phyloP scores from a whole-genome alignment of 2,888 invertebrate genomes.

The Prionchulus punctatus region DNA sequence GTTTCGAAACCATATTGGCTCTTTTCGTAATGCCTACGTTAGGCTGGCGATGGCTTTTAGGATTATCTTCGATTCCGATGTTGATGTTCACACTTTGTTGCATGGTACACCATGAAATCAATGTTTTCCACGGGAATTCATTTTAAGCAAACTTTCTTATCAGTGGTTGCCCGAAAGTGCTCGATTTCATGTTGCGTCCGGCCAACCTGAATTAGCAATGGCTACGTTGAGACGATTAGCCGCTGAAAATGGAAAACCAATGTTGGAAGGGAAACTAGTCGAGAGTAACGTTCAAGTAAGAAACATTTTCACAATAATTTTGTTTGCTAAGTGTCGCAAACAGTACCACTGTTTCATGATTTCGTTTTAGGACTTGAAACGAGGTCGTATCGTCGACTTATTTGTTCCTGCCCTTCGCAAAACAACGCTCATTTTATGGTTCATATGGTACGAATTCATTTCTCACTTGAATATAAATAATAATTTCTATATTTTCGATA shows the following conservation, averaged over 20 bases:
- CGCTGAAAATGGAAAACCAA: constrained; percentile 67
- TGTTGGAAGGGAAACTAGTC: constrained; percentile 66
- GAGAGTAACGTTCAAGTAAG: constrained; percentile 42
- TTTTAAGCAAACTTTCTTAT: constrained; percentile 27
- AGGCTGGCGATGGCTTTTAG: constrained; percentile 77
- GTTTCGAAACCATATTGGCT: constrained; percentile 75
- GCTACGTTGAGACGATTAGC: constrained; percentile 70
- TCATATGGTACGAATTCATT: constrained; percentile 56
- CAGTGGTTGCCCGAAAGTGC: constrained; percentile 90
- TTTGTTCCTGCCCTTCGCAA: constrained; percentile 58
- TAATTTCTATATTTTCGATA: constrained; percentile 1
- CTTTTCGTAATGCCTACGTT: constrained; percentile 73
- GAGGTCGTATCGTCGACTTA: constrained; percentile 34
- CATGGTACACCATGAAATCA: constrained; percentile 31
- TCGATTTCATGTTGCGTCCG: constrained; percentile 66
- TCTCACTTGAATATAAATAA: neutral
- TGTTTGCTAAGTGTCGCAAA: no score
- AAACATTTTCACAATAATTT: constrained; percentile 1
- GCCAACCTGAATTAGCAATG: constrained; percentile 67
- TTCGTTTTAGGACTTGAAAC: constrained; percentile 21
- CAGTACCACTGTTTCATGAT: neutral
- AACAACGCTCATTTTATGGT: constrained; percentile 73
- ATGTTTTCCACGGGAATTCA: neutral
- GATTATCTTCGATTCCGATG: constrained; percentile 73
- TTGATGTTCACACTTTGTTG: constrained; percentile 50